Evolutionary conservation across 2,888 invertebrate species (phyloP), one percentile per base, ranked within the genome.

Genomic region (Andrena trimmerana): DNA sequence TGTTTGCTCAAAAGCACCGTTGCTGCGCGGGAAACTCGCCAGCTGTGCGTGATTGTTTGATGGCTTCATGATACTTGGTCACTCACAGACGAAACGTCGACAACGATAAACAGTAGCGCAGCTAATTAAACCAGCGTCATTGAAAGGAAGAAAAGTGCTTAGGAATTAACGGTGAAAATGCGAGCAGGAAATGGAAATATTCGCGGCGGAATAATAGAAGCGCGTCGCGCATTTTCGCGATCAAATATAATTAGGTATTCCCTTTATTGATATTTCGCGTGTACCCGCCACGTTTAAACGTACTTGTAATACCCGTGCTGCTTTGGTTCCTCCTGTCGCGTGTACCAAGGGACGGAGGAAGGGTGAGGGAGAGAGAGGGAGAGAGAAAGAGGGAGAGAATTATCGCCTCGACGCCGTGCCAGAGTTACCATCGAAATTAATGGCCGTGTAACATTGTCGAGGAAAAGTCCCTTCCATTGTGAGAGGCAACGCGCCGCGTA

Each of bases 361-460:
- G 24, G n/a, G 20, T 2, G n/a, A 10, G 36, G 8, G 42, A 27
- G 60, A 29, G 62, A 7, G 10, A 31, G 8, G 10, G 8, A 7
- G 16, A 1, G 33, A 33, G 13, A 20, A 27, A 6, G 67, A 2
- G 29, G 54, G 36, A 20, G 36, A 57, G 57, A 57, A 86, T 87
- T 84, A 88, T 85, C 84, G 83, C 82, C 66, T 70, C 78, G 77
- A 71, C 80, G 78, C 54, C 66, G 48, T 62, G 54, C 72, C 42
- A 69, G 83, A 84, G 85, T 89, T 84, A 85, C 71, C 82, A 73
- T 75, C 83, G 78, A 85, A 87, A 87, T 89, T 89, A 89, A 89
- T 88, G 82, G 70, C 62, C 80, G 82, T 73, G 82, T 81, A 84
- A 78, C 85, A 79, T 78, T 67, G 78, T 52, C 81, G 81, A 85